Evolutionary conservation across 1,140 invertebrate species (phyloP), one percentile per base, ranked within the genome.

Genomic region (Habropoda laboriosa): DNA sequence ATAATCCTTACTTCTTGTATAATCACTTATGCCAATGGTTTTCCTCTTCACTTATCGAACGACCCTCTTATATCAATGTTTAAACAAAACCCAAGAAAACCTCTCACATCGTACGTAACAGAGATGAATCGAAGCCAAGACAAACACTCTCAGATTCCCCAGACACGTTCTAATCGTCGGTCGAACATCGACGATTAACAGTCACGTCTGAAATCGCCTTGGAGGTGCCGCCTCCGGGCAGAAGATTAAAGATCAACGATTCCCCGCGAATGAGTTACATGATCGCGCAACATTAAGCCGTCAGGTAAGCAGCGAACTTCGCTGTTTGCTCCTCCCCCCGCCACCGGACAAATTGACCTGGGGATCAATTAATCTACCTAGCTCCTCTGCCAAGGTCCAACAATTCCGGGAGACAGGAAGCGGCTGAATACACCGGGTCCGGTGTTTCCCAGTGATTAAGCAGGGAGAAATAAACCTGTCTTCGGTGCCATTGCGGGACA

Each of bases 381-480:
- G 30, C 58, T 49, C 16, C n/a, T 35, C 12, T n/a, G n/a, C n/a
- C n/a, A 27, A 63, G 70, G 38, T 55, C 45, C n/a, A n/a, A 60
- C 71, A 63, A 85, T 85, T 80, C 70, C 45, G 35, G 45, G 6
- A 68, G 80, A 70, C 49, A 24, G 24, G 49, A 72, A 51, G 38
- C 64, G 72, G 47, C 47, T 30, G 45, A 42, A 60, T 30, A 58
- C 64, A 32, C 72, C 30, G 27, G 47, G 72, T 38, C 51, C 49
- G 55, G 58, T 40, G 74, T 76, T 75, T 77, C 55, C 61, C 60
- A 55, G 58, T 64, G 80, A 73, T 85, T 86, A 82, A 77, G 60
- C 58, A 30, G 58, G 24, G 68, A 57, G 80, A 58, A 82, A 87
- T 87, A 87, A 87, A 87, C 86, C 86, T 87, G 86, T 87, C 86